Conservation (phyloP, 2,888 invertebrate genomes). For the Pachymerium ferrugineum region DNA sequence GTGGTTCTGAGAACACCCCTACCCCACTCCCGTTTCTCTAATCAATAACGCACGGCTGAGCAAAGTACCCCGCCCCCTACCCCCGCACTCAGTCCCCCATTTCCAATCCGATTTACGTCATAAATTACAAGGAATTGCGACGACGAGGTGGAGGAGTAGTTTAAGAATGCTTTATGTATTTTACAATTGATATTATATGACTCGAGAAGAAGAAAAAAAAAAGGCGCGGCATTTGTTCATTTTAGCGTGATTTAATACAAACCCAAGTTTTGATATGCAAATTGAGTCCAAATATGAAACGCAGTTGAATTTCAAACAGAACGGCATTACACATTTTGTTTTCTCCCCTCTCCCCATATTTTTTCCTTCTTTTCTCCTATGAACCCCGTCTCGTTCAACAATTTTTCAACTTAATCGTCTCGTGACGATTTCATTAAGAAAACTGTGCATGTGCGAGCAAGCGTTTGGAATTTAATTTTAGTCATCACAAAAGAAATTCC, state of each 20-base stretch:
- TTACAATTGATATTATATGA: not conserved
- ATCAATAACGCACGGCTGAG: constrained; percentile 17
- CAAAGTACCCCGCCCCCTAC: constrained; percentile 1
- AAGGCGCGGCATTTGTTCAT: not conserved
- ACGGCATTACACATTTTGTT: constrained; percentile 19
- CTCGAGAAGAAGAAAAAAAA: not conserved
- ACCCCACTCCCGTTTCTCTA: not conserved
- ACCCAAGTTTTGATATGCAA: constrained; percentile 7
- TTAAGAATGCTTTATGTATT: constrained; percentile 6
- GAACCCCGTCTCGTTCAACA: not conserved
- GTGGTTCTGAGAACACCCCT: not conserved
- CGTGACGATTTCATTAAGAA: constrained; percentile 15
- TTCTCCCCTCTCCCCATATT: constrained; percentile 4
- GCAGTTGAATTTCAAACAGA: not conserved
- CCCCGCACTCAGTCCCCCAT: not conserved
- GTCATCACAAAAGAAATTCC: not conserved
- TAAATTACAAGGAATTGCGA: not conserved
- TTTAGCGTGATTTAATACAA: constrained; percentile 11
- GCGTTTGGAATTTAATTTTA: constrained; percentile 19
- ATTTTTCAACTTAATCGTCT: constrained; percentile 19
- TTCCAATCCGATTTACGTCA: constrained; percentile 18
- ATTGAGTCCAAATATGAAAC: constrained; percentile 12
- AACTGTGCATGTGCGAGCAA: constrained; percentile 7
- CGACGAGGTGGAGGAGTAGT: not conserved
- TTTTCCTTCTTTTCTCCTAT: not conserved